Conservation (phyloP, 2,888 invertebrate species). For the Myopa testacea region DNA sequence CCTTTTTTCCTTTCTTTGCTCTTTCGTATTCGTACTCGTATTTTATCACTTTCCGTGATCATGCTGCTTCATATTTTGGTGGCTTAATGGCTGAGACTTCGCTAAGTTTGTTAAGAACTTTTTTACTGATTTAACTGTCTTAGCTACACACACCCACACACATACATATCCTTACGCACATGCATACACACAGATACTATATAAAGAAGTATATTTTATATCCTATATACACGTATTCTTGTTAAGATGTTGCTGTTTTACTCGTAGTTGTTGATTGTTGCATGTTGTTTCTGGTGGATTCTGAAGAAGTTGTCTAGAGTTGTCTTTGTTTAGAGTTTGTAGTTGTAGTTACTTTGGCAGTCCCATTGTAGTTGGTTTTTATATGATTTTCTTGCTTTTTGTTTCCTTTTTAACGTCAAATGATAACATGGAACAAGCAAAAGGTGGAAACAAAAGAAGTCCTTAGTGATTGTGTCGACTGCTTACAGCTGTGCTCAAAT, state of each 20-base stretch:
- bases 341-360: conserved; percentile 5
- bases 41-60: background rate
- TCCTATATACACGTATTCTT: background rate
- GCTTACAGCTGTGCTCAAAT: background rate
- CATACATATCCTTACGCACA: no score
- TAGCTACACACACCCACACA: background rate
- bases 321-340: background rate
- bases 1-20: no score
- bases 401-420: conserved; percentile 6
- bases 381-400: conserved; percentile 15
- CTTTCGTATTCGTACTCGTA: background rate
- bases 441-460: conserved; percentile 31
- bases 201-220: conserved; percentile 24
- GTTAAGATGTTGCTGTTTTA: no score
- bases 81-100: conserved; percentile 27
- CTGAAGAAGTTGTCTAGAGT: no score
- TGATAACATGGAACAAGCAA: conserved; percentile 30
- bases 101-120: conserved; percentile 17
- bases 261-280: no score
- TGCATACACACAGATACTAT: no score
- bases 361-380: no score
- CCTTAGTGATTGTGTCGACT: conserved; percentile 24
- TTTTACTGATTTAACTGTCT: conserved; percentile 20
- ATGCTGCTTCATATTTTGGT: conserved; percentile 10
- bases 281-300: no score